These are phyloP conservation scores for Tokudaia tokunoshimensis DNA, from an alignment of 2,797 vertebrate genomes.

Conservation along the genomic window DNA sequence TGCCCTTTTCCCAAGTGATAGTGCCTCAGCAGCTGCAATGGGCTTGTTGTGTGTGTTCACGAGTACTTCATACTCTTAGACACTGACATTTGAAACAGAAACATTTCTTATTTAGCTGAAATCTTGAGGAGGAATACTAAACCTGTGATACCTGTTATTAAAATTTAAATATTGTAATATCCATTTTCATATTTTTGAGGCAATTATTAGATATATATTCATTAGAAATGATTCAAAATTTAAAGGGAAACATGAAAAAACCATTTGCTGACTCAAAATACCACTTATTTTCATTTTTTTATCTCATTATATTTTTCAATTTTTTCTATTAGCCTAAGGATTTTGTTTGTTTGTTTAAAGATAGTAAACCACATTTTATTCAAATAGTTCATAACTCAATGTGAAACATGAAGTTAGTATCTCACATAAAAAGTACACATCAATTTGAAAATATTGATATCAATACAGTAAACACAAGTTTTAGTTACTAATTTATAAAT, in stretches of 20 bases:
- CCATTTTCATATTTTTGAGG: neutral
- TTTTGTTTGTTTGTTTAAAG: slow-evolving; percentile 83
- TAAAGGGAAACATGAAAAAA: neutral
- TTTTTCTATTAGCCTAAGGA: neutral
- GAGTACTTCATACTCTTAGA: neutral
- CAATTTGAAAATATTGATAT: slow-evolving; percentile 95
- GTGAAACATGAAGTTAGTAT: slow-evolving; percentile 96
- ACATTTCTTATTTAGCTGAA: neutral
- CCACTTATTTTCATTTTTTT: neutral
- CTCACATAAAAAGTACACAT: slow-evolving; percentile 94
- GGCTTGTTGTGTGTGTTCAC: neutral
- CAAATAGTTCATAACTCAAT: slow-evolving; percentile 96
- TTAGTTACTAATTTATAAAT: slow-evolving; percentile 98
- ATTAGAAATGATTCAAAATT: slow-evolving; percentile 30
- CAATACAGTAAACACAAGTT: slow-evolving; percentile 98
- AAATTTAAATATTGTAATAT: neutral
- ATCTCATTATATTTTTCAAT: neutral
- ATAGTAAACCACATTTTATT: slow-evolving; percentile 99
- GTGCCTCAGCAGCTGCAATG: neutral
- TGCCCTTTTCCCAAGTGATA: neutral
- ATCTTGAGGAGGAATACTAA: neutral
- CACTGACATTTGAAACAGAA: neutral
- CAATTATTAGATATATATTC: neutral
- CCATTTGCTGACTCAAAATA: accelerated
- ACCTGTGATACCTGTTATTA: neutral